Percentiles rank a stretch among this genome's conserved stretches.
These are phyloP conservation scores for Tachuris rubrigastra DNA, from an alignment of 2,113 vertebrate genomes.

Conservation along the genomic window DNA sequence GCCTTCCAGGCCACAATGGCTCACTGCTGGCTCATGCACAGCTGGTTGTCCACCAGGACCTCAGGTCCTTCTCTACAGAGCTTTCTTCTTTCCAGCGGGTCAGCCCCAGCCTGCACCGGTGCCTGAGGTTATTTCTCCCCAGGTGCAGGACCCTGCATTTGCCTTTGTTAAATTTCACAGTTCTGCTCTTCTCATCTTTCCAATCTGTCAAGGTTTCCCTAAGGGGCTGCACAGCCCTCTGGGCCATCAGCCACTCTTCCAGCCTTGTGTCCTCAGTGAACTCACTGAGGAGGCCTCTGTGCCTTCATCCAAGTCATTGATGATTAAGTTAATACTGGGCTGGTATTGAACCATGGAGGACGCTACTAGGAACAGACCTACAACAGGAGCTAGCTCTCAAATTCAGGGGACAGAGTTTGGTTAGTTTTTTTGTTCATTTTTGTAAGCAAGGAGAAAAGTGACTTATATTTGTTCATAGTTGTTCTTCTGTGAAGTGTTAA, in stretches of 20 bases:
- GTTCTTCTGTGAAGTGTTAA: neutral
- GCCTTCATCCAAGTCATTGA: neutral
- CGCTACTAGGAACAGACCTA: neutral
- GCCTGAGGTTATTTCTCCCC: neutral
- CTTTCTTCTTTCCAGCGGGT: too few relatives aligned
- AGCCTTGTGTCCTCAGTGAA: neutral
- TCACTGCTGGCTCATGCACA: neutral
- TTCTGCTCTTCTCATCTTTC: neutral
- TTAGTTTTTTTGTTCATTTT: neutral
- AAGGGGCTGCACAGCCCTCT: neutral
- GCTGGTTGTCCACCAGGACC: neutral
- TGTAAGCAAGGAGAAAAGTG: neutral
- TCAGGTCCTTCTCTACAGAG: neutral
- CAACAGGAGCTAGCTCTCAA: neutral
- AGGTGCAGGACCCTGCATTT: neutral
- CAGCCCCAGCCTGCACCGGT: neutral
- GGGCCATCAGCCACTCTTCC: neutral
- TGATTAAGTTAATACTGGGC: neutral
- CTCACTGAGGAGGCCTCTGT: neutral
- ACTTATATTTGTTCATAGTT: neutral
- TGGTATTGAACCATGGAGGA: neutral
- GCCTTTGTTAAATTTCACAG: neutral
- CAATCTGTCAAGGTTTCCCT: neutral
- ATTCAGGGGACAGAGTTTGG: fast-evolving
- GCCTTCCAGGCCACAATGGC: neutral